Base-by-base conservation (phyloP, 2,797 vertebrate genomes). In the Carduelis carduelis region DNA sequence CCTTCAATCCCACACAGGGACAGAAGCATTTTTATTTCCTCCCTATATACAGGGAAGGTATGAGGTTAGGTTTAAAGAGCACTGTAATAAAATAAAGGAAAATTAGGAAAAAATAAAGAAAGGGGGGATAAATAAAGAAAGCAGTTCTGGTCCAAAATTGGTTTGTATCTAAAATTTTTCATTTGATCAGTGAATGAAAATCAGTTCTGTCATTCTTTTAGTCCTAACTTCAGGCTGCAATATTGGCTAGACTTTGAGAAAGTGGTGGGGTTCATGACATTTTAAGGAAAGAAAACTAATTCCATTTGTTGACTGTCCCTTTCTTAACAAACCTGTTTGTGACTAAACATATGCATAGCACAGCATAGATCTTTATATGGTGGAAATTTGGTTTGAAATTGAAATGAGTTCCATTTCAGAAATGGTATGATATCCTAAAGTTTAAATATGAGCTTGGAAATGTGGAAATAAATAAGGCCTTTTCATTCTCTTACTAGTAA, bases 381-480 rank as follows among this genome's bases (percentile, higher is more conserved):
- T 55, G 43, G 23, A 78, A 83, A 93, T 95, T 89, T 14, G 24
- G n/a, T 79, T 92, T 93, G 69, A 65, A 94, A 69, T 41, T 91
- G 78, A 91, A 95, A 93, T 76, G 47, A 43, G 32, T 90, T 97
- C 39, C 15, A 26, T 95, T 94, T 91, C 79, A 80, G 74, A 90
- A 92, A 91, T 11, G 8, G 17, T 70, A 8, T 80, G 35, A 49
- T 69, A 52, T 76, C 86, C 75, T 90, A 74, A 78, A 87, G 93
- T 84, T 94, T 91, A 93, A 95, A 89, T 86, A 49, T 41, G 65
- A 88, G 52, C 72, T 84, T 87, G 72, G 61, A 96, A 96, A 91
- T 89, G 55, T 50, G 70, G 85, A 91, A 96, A 87, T 78, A 94
- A 94, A 94, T 95, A 50, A 55, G 50, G 12, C 41, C 63, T 93